phyloP scores from a whole-genome alignment of 2,113 vertebrate genomes.

The Hydrochoerus hydrochaeris region DNA sequence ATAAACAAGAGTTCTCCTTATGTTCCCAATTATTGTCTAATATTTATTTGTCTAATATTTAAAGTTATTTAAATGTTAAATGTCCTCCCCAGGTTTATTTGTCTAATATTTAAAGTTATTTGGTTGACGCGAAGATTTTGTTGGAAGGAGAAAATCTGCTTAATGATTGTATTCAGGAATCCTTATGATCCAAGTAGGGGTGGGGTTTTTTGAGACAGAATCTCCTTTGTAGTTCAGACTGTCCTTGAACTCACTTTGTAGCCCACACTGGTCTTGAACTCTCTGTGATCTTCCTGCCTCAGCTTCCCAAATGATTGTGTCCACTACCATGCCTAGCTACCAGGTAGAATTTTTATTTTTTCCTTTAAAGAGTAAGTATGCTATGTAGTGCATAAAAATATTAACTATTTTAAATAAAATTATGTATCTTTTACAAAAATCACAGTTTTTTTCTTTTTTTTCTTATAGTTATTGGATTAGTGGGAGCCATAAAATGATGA shows the following conservation, averaged over 20 bases:
- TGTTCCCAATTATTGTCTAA: neutral
- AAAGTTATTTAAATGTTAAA: too few species aligned
- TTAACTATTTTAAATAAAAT: slow-evolving; percentile 36
- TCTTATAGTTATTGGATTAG: neutral
- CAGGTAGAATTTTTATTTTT: slow-evolving; percentile 31
- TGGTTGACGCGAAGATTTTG: neutral
- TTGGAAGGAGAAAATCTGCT: neutral
- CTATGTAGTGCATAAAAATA: neutral
- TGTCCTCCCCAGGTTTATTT: too few species aligned
- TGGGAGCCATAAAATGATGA: neutral
- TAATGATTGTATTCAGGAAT: neutral
- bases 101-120: neutral
- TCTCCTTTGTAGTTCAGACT: neutral
- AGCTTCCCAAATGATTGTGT: neutral
- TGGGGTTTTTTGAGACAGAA: neutral
- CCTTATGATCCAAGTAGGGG: neutral
- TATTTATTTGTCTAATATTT: neutral
- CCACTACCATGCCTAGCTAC: neutral
- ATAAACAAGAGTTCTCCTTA: neutral
- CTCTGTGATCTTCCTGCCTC: neutral
- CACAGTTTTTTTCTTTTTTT: neutral
- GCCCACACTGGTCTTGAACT: too few species aligned
- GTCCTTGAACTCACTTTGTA: too few species aligned
- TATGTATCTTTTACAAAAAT: slow-evolving; percentile 1
- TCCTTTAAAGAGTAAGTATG: neutral